A percentile compares a stretch with the other conserved stretches of the same genome.
These are phyloP conservation scores for Etheostoma spectabile DNA, from an alignment of 2,113 vertebrate genomes.

Conservation along the genomic window DNA sequence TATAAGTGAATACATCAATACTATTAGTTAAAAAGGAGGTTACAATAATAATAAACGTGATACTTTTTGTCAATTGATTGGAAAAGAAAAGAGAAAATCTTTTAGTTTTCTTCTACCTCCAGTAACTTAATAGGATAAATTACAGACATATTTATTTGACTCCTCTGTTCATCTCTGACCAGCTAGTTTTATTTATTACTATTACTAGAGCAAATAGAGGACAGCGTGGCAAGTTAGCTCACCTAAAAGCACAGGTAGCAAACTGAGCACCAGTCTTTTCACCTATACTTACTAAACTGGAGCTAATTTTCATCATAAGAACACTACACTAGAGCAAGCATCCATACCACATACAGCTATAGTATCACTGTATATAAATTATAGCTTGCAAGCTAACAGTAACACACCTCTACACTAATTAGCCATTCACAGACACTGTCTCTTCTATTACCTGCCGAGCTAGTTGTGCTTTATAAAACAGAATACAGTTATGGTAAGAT, in stretches of 20 bases:
- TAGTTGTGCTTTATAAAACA: neutral
- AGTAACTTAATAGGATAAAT: neutral
- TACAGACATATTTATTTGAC: neutral
- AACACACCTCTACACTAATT: neutral
- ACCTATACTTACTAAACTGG: neutral
- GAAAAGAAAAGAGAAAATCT: neutral
- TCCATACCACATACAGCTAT: neutral
- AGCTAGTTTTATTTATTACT: neutral
- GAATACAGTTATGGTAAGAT: neutral
- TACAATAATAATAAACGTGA: neutral
- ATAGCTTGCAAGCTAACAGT: neutral
- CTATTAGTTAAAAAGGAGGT: neutral
- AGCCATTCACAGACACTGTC: neutral
- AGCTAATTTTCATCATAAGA: neutral
- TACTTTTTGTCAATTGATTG: neutral
- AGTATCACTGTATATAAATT: neutral
- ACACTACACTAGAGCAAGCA: too few species aligned
- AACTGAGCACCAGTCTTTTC: too few species aligned
- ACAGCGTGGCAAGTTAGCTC: neutral
- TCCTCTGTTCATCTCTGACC: neutral
- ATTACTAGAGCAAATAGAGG: neutral
- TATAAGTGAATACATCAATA: neutral
- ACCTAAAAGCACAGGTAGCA: neutral
- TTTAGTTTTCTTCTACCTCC: neutral
- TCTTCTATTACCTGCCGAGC: neutral